Conservation (phyloP, 2,113 vertebrate genomes). For the Otus sunia region DNA sequence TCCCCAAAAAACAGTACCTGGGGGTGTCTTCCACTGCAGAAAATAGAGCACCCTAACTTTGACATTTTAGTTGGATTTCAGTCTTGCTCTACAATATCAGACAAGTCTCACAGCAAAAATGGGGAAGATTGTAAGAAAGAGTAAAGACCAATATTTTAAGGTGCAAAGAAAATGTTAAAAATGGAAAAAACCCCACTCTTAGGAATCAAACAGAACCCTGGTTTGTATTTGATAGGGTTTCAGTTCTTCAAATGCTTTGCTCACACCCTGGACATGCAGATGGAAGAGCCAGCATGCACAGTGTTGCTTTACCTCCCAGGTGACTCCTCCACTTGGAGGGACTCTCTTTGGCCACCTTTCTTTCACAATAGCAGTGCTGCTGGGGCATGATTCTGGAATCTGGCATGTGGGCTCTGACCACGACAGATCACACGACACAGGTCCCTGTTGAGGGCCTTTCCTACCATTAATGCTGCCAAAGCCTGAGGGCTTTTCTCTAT, state of each 20-base stretch:
- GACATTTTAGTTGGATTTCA: neutral
- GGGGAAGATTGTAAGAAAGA: neutral
- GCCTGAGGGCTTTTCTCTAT: neutral
- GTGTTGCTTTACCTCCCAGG: neutral
- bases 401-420: neutral
- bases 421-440: accelerated
- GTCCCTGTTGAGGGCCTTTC: neutral
- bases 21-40: neutral
- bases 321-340: neutral
- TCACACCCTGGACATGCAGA: neutral
- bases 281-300: neutral
- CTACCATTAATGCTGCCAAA: neutral
- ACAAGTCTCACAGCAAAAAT: neutral
- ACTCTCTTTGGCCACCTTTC: neutral
- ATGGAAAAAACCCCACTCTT: neutral
- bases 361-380: neutral
- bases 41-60: neutral
- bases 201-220: neutral
- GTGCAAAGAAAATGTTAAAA: neutral
- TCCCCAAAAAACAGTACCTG: neutral
- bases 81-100: neutral
- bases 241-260: neutral
- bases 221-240: neutral
- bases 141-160: neutral
- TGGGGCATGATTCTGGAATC: neutral